phyloP scores from a whole-genome alignment of 2,113 vertebrate species.

The Phrynocephalus versicolor region DNA sequence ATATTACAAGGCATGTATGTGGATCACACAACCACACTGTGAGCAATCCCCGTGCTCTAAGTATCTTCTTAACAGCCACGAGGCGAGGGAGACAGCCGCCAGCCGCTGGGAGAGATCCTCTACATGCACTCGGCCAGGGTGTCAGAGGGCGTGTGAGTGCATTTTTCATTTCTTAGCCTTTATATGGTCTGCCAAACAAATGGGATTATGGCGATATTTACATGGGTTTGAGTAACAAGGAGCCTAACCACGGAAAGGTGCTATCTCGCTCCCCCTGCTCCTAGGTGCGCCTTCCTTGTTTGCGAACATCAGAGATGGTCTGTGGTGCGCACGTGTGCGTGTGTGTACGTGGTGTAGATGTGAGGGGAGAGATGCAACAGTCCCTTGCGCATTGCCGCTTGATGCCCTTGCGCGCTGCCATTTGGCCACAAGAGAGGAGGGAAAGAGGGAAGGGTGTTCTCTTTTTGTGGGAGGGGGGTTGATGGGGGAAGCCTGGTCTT shows the following conservation, averaged over 20 bases:
- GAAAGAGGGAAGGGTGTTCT: conserved; percentile 21
- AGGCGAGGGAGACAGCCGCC: conserved; percentile 73
- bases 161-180: conserved; percentile 70
- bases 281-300: background rate
- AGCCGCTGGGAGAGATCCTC: conserved; percentile 51
- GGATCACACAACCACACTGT: conserved; percentile 77
- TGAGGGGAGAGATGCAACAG: background rate
- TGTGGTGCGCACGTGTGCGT: conserved; percentile 18
- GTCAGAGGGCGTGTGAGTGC: conserved; percentile 73
- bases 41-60: conserved; percentile 79
- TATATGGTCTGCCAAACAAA: conserved; percentile 62
- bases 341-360: background rate
- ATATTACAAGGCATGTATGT: conserved; percentile 82
- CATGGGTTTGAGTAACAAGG: conserved; percentile 52
- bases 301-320: background rate
- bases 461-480: background rate
- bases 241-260: conserved; percentile 29
- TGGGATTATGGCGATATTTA: conserved; percentile 61
- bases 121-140: conserved; percentile 72
- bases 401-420: conserved; percentile 2
- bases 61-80: conserved; percentile 75
- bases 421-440: background rate
- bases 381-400: conserved; percentile 21
- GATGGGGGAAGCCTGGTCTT: background rate
- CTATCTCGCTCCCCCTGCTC: background rate